A percentile compares a stretch with the other conserved stretches of the same genome.
phyloP scores from a whole-genome alignment of 2,113 vertebrate species.

The Gobiocypris rarus region DNA sequence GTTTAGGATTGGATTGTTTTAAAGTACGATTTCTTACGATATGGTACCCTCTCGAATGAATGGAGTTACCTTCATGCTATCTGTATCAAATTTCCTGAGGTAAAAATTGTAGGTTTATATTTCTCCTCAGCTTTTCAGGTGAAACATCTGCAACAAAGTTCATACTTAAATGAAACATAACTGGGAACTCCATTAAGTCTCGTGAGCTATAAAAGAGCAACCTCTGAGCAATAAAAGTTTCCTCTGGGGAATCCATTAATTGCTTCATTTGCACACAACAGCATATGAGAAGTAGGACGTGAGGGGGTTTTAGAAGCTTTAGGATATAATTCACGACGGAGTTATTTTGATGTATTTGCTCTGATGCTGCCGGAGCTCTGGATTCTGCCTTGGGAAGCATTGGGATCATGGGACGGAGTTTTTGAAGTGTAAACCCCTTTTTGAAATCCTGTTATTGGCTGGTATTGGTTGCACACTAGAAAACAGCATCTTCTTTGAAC shows the following conservation, averaged over 20 bases:
- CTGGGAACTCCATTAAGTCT: conserved; percentile 27
- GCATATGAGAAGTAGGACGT: conserved; percentile 60
- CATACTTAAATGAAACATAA: conserved; percentile 27
- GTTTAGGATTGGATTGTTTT: background rate
- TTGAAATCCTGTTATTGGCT: conserved; percentile 47
- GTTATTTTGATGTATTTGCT: conserved; percentile 74
- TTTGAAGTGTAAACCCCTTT: conserved; percentile 47
- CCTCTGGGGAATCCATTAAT: conserved; percentile 66
- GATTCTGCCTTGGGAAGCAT: conserved; percentile 69
- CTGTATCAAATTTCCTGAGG: background rate
- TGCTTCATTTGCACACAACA: conserved; percentile 69
- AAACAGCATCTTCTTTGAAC: conserved; percentile 38
- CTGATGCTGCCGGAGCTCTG: conserved; percentile 70
- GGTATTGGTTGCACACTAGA: conserved; percentile 11
- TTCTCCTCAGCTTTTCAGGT: background rate
- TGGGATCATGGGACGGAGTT: conserved; percentile 71
- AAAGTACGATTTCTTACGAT: background rate
- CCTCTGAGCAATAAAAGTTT: conserved; percentile 38
- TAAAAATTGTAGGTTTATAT: background rate
- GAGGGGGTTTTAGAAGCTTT: conserved; percentile 54
- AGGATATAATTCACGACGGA: conserved; percentile 75
- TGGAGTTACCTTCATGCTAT: background rate
- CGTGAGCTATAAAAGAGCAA: conserved; percentile 30
- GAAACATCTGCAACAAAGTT: background rate
- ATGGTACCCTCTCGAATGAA: background rate